Base-by-base conservation (phyloP, 2,888 invertebrate species). In the Diarsia brunnea region DNA sequence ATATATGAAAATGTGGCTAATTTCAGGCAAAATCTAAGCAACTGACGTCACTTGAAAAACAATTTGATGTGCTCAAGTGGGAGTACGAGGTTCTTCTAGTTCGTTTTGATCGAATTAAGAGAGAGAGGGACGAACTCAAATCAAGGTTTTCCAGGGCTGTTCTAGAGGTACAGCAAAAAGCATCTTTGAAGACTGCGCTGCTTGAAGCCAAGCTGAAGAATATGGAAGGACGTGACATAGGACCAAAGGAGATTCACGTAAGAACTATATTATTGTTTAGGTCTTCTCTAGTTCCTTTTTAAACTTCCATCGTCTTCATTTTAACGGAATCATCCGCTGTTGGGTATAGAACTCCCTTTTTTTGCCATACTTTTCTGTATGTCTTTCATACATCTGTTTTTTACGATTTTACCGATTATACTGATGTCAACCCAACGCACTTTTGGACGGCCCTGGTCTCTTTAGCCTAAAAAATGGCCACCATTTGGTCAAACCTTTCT, bases 161-260 rank as follows among this genome's bases (percentile, higher is more conserved):
- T 67, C 95, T 98, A 61, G 99, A 99, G 90, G 97, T 99, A 7
- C 99, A 99, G 92, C 98, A 99, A 92, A 98, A 98, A 92, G 98
- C 98, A 0, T 98, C 98, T 10, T 93, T 98, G 88, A 98, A 98
- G 93, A 98, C 98, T 84, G 97, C 98, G 0, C 94, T 99, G 10
- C 93, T 99, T 69, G 98, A 99, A 97, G 98, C 94, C 95, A 98
- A 90, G 97, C 97, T 94, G 97, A 98, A 81, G 96, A 98, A 90
- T 95, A 97, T 90, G 97, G 97, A 89, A 97, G 98, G 95, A 93
- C 98, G 82, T 87, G 98, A 87, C 94, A 95, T 86, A 94, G 97
- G 82, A 93, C 98, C 89, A 92, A 97, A 66, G 83, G 97, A 97
- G 88, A 94, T 98, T 21, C 97, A 97, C 90, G 97, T 97, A 85